Conservation (phyloP, 2,113 vertebrate genomes). For the Amphilophus citrinellus region DNA sequence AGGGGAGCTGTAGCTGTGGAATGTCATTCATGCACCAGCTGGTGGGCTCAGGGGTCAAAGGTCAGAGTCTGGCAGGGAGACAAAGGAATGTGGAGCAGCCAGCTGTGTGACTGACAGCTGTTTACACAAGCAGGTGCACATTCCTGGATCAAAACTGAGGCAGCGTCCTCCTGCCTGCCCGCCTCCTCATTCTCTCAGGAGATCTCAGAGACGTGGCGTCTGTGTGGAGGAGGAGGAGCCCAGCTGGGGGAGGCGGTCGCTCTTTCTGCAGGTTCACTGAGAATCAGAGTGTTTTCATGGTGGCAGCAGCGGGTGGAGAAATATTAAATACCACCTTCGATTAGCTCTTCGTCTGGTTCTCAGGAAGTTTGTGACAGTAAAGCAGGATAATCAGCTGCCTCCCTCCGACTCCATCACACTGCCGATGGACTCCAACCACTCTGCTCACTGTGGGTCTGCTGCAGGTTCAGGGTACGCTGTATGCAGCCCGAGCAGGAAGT, state of each 20-base stretch:
- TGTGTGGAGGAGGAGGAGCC: not conserved
- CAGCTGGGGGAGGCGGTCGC: not conserved
- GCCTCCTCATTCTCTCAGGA: not conserved
- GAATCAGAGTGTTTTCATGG: not conserved
- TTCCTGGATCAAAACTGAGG: slow-evolving; percentile 12
- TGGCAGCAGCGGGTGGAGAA: fast-evolving
- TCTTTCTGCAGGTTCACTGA: too few species aligned
- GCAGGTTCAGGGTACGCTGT: not conserved
- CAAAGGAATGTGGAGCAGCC: not conserved
- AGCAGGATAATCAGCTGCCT: too few species aligned
- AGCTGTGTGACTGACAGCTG: slow-evolving; percentile 48
- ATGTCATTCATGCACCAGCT: slow-evolving; percentile 34
- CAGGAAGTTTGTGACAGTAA: fast-evolving
- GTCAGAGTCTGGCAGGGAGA: slow-evolving; percentile 8
- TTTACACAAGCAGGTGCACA: slow-evolving; percentile 46
- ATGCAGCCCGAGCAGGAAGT: not conserved
- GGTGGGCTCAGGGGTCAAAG: slow-evolving; percentile 33
- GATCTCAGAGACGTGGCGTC: too few species aligned
- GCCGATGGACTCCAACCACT: too few species aligned
- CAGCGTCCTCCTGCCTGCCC: not conserved
- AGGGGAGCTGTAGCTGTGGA: not conserved
- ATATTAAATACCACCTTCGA: not conserved
- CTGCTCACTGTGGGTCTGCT: not conserved
- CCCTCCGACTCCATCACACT: too few species aligned
- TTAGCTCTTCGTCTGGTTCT: not conserved